Base-by-base conservation (phyloP, 2,797 vertebrate species). In the Cichlasoma orientale region DNA sequence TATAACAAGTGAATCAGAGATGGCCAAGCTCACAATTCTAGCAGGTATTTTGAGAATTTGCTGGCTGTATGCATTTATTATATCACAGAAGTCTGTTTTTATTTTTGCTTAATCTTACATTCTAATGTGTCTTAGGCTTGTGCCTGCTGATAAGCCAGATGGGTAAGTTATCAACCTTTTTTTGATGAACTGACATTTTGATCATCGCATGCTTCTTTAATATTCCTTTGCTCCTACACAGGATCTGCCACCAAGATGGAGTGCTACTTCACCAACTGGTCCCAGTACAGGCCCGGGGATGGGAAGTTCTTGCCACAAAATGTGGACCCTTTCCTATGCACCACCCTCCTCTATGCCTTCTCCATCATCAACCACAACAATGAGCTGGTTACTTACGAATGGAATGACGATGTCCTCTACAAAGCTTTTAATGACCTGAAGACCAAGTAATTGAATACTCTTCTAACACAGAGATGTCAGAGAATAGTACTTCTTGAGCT, bases 231-330 rank as follows among this genome's bases (percentile, higher is more conserved):
- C 10, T 21, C 9, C 12, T 38, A 6, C 58, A 57, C 79, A 97
- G 96, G 92, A 21, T 86, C 90, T 66, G 87, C 94, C 78, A 86
- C n/a, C 27, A 91, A 93, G 72, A 90, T 97, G 90, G 91, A 93
- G 58, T 97, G 96, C 69, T 96, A 96, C 88, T 96, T 96, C 82
- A 95, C 95, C 77, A 96, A 94, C 86, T 96, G 96, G 96, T 95
- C 96, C 55, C 95, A 94, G 73, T 95, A 92, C 79, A 93, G 96
- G 69, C 93, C 95, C 0, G 88, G 85, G 7, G 75, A 83, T 3
- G 95, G 92, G 52, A 95, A 90, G 3, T 89, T 91, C 71, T 14
- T 90, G 72, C 96, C 96, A 5, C 83, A 73, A 5, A 87, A 96
- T 50, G 91, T 96, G 71, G 94, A 97, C 56, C 95, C 96, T 27